These are phyloP conservation scores for Tenthredo amoena DNA, from an alignment of 2,888 invertebrate genomes.

Conservation along the genomic window DNA sequence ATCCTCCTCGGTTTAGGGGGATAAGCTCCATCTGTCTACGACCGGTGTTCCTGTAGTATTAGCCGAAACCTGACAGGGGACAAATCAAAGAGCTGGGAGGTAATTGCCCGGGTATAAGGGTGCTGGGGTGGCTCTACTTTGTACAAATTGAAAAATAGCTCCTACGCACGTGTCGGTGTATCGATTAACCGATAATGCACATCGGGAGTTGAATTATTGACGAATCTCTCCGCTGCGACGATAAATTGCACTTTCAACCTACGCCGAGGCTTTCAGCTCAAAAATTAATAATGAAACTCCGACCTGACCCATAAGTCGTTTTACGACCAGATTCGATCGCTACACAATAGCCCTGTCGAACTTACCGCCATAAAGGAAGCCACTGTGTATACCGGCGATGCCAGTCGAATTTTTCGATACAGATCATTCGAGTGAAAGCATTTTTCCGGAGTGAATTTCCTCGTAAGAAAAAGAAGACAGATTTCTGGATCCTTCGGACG, in stretches of 20 bases:
- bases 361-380: background rate
- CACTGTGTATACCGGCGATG: background rate
- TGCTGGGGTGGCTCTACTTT: background rate
- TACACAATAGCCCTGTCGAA: background rate
- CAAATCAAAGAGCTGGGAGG: constrained; percentile 40
- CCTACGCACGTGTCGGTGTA: background rate
- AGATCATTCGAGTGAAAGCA: background rate
- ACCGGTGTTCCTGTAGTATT: background rate
- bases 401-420: background rate
- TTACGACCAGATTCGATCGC: background rate
- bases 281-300: background rate
- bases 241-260: background rate
- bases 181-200: constrained; percentile 28
- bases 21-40: constrained; percentile 47
- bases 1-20: background rate
- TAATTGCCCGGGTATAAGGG: background rate
- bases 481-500: constrained; percentile 4
- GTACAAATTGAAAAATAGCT: constrained; percentile 26
- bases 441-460: background rate
- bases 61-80: constrained; percentile 24
- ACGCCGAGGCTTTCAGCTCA: background rate
- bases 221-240: background rate
- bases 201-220: constrained; percentile 18
- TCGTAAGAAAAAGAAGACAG: background rate
- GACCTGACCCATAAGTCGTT: background rate